phyloP scores from a whole-genome alignment of 1,140 invertebrate species.

The Nephila pilipes region DNA sequence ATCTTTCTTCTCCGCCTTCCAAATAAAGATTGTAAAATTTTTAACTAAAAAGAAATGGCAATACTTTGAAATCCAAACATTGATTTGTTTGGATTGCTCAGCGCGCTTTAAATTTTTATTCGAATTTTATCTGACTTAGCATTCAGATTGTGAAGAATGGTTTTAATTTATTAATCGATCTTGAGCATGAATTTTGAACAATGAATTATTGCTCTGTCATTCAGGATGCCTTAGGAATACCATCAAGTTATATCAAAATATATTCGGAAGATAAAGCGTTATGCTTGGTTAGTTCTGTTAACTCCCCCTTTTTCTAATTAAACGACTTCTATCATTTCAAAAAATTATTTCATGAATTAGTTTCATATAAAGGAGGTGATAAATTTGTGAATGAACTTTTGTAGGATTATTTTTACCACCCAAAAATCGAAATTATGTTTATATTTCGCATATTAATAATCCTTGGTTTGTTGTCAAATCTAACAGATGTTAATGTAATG shows the following conservation, averaged over 20 bases:
- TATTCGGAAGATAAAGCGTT: slow-evolving; percentile 59
- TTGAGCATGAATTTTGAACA: slow-evolving; percentile 30
- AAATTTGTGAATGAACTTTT: too few species aligned
- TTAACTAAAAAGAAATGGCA: not conserved
- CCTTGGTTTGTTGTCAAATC: too few species aligned
- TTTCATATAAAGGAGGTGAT: too few species aligned
- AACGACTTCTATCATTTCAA: not conserved
- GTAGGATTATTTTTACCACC: too few species aligned
- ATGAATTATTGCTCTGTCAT: slow-evolving; percentile 30
- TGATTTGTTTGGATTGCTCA: slow-evolving; percentile 55
- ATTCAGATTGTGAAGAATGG: not conserved
- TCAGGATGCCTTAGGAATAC: slow-evolving; percentile 42
- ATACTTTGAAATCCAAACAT: slow-evolving; percentile 9
- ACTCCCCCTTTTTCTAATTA: not conserved
- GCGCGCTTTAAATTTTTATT: slow-evolving; percentile 34
- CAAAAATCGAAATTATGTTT: too few species aligned
- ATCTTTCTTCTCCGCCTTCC: too few species aligned
- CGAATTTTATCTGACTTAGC: slow-evolving; percentile 15
- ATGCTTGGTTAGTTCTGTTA: slow-evolving; percentile 67
- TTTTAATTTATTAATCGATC: not conserved
- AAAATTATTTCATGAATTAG: too few species aligned
- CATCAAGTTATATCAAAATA: slow-evolving; percentile 33
- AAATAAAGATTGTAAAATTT: too few species aligned
- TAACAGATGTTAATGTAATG: too few species aligned
- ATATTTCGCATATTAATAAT: too few species aligned